Evolutionary conservation across 2,888 invertebrate species (phyloP).

Genomic region (Acleris laterana): DNA sequence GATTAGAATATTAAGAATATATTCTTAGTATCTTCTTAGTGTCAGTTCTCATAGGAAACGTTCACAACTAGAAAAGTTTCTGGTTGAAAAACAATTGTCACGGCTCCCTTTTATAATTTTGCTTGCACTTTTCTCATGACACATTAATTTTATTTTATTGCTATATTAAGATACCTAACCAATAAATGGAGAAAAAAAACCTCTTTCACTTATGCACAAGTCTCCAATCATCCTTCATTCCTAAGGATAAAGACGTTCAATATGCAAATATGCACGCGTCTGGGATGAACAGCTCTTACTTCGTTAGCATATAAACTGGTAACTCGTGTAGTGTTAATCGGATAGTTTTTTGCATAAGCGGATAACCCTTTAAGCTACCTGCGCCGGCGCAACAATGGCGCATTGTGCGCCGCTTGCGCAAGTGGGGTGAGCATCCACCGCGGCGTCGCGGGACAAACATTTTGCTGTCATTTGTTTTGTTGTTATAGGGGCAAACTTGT

Average conservation of each 20-base stretch:
- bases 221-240: not conserved
- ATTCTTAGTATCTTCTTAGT: too few species aligned
- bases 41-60: too few species aligned
- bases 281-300: constrained; percentile 56
- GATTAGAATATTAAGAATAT: too few species aligned
- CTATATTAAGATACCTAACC: not conserved
- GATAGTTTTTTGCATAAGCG: constrained; percentile 83
- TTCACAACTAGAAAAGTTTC: too few species aligned
- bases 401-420: constrained; percentile 66
- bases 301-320: constrained; percentile 63
- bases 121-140: too few species aligned
- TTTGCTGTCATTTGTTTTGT: constrained; percentile 49
- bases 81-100: too few species aligned
- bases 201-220: too few species aligned
- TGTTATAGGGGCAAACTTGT: constrained; percentile 39
- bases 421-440: constrained; percentile 58
- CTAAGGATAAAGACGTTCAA: not conserved
- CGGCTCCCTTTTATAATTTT: too few species aligned
- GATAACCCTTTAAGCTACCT: constrained; percentile 82
- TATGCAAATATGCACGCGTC: constrained; percentile 52
- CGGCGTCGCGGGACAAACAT: constrained; percentile 46
- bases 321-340: constrained; percentile 79
- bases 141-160: too few species aligned
- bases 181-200: too few species aligned
- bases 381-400: constrained; percentile 59